A percentile compares a stretch with the other conserved stretches of the same genome.
These are phyloP conservation scores for Cryptoblepharus egeriae DNA, from an alignment of 2,797 vertebrate species.

Conservation along the genomic window DNA sequence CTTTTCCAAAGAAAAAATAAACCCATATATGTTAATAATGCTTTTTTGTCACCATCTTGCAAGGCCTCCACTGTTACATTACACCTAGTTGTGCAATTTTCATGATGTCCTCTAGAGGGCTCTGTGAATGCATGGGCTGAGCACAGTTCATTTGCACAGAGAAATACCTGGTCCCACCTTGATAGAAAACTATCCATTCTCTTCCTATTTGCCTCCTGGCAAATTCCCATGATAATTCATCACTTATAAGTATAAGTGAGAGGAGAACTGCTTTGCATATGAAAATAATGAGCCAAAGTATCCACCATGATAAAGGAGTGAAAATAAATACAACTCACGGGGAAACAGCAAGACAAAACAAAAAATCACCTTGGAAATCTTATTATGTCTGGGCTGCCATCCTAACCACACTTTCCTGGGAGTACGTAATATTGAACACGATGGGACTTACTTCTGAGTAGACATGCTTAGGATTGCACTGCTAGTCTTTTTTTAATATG, in stretches of 20 bases:
- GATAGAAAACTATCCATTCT: neutral
- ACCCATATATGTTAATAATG: too few species aligned
- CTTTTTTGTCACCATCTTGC: too few species aligned
- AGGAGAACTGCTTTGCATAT: neutral
- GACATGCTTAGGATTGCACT: too few species aligned
- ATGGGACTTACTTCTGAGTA: too few species aligned
- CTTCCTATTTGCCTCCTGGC: neutral
- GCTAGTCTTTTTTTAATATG: too few species aligned
- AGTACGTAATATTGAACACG: too few species aligned
- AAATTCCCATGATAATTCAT: neutral
- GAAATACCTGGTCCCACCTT: neutral
- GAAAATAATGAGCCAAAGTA: neutral
- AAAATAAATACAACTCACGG: neutral
- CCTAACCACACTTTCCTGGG: too few species aligned
- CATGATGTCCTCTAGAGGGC: neutral
- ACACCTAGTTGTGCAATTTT: neutral
- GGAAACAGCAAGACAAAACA: neutral
- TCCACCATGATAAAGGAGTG: neutral
- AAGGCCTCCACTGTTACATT: too few species aligned
- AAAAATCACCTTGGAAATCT: conserved; percentile 19
- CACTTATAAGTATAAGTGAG: neutral
- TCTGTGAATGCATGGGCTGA: neutral
- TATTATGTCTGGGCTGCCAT: too few species aligned
- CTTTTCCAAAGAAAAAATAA: too few species aligned
- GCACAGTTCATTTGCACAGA: neutral